phyloP scores from a whole-genome alignment of 2,113 vertebrate species.

The Plotosus lineatus region DNA sequence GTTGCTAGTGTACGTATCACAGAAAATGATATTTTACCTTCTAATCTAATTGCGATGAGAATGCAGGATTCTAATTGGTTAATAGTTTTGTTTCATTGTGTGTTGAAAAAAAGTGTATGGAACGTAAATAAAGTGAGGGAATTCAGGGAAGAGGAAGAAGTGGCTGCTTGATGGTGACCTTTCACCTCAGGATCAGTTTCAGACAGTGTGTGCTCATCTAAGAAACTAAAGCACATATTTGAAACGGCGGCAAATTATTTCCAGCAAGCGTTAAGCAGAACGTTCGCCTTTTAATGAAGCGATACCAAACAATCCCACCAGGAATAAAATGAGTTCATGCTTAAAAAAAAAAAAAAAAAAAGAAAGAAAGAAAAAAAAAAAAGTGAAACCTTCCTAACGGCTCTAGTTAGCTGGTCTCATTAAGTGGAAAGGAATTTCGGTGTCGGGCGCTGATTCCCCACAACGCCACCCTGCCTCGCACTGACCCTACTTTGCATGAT shows the following conservation, averaged over 20 bases:
- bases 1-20: no score
- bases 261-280: neutral
- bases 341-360: neutral
- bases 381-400: neutral
- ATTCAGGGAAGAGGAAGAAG: no score
- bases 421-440: slow-evolving; percentile 26
- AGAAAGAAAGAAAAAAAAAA: neutral
- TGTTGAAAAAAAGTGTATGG: neutral
- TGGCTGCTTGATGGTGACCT: neutral
- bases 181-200: neutral
- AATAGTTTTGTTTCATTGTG: neutral
- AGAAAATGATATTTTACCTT: neutral
- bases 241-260: neutral
- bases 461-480: slow-evolving; percentile 49
- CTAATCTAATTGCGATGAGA: neutral
- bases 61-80: neutral
- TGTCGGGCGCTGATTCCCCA: slow-evolving; percentile 42
- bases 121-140: neutral
- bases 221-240: neutral
- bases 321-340: neutral
- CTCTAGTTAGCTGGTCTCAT: slow-evolving; percentile 25
- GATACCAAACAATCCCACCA: neutral
- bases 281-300: neutral
- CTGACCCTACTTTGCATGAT: slow-evolving; percentile 65
- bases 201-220: neutral